phyloP scores from a whole-genome alignment of 2,888 invertebrate genomes.

The Notocelia uddmanniana region DNA sequence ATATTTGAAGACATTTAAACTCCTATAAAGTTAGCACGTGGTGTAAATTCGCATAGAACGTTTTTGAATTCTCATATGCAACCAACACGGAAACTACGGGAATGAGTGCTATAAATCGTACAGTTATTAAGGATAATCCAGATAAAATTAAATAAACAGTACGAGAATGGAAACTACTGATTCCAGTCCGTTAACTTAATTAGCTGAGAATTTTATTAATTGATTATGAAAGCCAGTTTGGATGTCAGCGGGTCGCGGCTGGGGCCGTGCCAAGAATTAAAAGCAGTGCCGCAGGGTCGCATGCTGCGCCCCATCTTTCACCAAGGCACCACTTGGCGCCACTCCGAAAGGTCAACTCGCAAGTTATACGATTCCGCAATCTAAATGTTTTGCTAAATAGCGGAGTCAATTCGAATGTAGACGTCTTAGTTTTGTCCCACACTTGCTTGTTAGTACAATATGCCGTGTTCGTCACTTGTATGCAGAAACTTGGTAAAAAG shows the following conservation, averaged over 20 bases:
- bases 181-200: constrained; percentile 29
- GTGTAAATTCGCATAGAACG: too few species aligned
- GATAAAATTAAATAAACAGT: constrained; percentile 14
- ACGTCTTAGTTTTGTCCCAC: too few species aligned
- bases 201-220: constrained; percentile 41
- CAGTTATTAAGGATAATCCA: neutral
- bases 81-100: neutral
- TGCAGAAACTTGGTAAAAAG: too few species aligned
- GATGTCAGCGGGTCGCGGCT: constrained; percentile 5
- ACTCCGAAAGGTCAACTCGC: neutral
- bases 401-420: neutral
- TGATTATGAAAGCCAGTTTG: constrained; percentile 37
- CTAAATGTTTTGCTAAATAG: constrained; percentile 10
- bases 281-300: constrained; percentile 15
- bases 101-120: neutral
- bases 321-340: neutral
- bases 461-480: too few species aligned
- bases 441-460: too few species aligned
- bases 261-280: constrained; percentile 37
- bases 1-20: neutral
- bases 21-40: neutral
- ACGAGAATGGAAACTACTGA: constrained; percentile 12
- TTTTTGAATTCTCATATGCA: neutral
- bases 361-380: constrained; percentile 13
- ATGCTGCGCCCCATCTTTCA: constrained; percentile 9